A percentile compares a stretch with the other conserved stretches of the same genome.
phyloP scores from a whole-genome alignment of 2,113 vertebrate species.

The Furnarius figulus region DNA sequence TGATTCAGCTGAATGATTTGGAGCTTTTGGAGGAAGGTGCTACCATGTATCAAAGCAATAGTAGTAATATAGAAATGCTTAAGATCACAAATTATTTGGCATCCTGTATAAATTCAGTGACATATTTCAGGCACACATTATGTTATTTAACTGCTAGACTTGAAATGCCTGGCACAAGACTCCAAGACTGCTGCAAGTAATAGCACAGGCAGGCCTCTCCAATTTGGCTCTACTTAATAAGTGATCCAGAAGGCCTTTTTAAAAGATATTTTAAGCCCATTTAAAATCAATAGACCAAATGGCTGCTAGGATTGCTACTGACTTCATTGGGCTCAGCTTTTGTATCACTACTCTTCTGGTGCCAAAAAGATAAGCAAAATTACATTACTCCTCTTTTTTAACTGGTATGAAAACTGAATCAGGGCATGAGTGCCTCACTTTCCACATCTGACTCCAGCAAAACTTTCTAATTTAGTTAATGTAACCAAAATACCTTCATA shows the following conservation, averaged over 20 bases:
- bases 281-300: constrained; percentile 14
- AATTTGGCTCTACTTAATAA: background rate
- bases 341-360: background rate
- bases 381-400: background rate
- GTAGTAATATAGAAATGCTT: background rate
- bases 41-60: background rate
- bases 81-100: background rate
- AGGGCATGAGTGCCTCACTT: background rate
- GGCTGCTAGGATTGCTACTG: background rate
- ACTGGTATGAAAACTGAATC: background rate
- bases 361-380: background rate
- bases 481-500: background rate
- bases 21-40: background rate
- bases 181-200: background rate
- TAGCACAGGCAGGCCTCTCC: background rate
- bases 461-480: background rate
- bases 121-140: background rate
- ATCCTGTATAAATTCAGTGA: background rate
- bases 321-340: background rate
- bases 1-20: background rate
- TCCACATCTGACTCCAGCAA: background rate
- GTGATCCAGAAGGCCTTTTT: background rate
- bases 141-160: background rate
- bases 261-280: background rate
- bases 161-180: background rate